phyloP scores from a whole-genome alignment of 2,888 invertebrate genomes.

The Hirtodrosophila histrioides region DNA sequence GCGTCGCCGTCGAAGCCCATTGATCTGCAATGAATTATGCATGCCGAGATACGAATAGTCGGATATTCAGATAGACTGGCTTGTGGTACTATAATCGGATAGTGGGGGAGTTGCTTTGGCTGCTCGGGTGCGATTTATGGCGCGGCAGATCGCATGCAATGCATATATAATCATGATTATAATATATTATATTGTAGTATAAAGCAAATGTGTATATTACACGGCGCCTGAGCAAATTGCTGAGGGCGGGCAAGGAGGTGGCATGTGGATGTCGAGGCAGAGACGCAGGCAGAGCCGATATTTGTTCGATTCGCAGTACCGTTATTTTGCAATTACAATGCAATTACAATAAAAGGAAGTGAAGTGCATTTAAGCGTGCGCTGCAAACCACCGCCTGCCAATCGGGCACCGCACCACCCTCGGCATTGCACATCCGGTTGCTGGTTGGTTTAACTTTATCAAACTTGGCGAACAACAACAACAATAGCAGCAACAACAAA shows the following conservation, averaged over 20 bases:
- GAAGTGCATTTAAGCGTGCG: constrained; percentile 76
- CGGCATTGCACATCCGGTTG: constrained; percentile 57
- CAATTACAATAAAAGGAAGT: constrained; percentile 78
- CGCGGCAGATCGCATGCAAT: constrained; percentile 76
- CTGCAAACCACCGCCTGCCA: constrained; percentile 24
- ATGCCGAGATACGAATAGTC: constrained; percentile 62
- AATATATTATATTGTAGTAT: constrained; percentile 62
- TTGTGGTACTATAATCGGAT: constrained; percentile 32
- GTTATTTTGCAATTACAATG: constrained; percentile 79
- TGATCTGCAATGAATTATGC: constrained; percentile 79
- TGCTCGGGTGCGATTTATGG: constrained; percentile 75
- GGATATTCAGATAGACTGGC: constrained; percentile 33
- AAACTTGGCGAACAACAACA: constrained; percentile 58
- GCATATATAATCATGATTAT: constrained; percentile 76
- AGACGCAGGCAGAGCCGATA: background rate
- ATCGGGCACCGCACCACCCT: constrained; percentile 12
- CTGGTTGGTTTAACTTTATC: constrained; percentile 47
- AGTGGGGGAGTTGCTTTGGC: constrained; percentile 54
- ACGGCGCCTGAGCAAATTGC: constrained; percentile 66
- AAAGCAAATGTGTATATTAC: constrained; percentile 73
- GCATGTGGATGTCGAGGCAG: background rate
- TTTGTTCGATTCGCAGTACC: constrained; percentile 52
- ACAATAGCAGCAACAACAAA: constrained; percentile 28
- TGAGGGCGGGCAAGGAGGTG: constrained; percentile 12
- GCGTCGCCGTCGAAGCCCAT: constrained; percentile 38